Percentiles rank a stretch among this genome's conserved stretches.
Evolutionary conservation across 2,888 invertebrate species (phyloP).

Genomic region (Ypsolopha sequella): DNA sequence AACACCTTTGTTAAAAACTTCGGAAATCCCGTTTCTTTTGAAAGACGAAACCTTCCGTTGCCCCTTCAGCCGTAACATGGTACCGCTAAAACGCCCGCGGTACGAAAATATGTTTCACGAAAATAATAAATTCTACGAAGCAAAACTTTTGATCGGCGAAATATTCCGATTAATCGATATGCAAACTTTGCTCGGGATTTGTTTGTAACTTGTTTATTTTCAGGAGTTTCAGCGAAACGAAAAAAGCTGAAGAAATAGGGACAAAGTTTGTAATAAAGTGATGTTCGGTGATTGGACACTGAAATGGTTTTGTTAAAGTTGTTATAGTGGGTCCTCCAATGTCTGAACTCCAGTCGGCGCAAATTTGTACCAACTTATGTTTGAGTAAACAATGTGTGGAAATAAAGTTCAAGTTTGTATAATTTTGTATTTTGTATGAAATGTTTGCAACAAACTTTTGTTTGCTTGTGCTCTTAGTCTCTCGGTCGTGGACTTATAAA

Average conservation of each 20-base stretch:
- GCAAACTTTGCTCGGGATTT: neutral
- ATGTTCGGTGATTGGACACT: neutral
- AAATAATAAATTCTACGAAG: neutral
- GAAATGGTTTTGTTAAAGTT: neutral
- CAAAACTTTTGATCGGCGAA: neutral
- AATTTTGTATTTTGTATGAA: too few relatives aligned
- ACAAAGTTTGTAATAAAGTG: neutral
- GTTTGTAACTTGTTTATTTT: constrained; percentile 1
- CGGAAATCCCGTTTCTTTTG: neutral
- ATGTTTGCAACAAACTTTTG: too few relatives aligned
- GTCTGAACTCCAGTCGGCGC: too few relatives aligned
- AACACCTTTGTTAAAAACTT: too few relatives aligned
- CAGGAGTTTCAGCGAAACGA: neutral
- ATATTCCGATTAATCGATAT: neutral
- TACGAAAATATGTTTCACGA: neutral
- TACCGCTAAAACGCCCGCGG: neutral
- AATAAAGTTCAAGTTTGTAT: too few relatives aligned
- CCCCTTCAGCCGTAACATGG: neutral
- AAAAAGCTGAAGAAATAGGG: neutral
- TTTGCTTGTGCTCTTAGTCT: too few relatives aligned
- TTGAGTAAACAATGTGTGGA: too few relatives aligned
- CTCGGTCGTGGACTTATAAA: too few relatives aligned
- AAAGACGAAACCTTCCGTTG: neutral
- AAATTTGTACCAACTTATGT: too few relatives aligned
- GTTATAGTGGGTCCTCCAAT: neutral